Evolutionary conservation across 92 coral and sea anemone species (phyloP), one percentile per base, ranked within the genome.

Genomic region (Phenganax subtilis): DNA sequence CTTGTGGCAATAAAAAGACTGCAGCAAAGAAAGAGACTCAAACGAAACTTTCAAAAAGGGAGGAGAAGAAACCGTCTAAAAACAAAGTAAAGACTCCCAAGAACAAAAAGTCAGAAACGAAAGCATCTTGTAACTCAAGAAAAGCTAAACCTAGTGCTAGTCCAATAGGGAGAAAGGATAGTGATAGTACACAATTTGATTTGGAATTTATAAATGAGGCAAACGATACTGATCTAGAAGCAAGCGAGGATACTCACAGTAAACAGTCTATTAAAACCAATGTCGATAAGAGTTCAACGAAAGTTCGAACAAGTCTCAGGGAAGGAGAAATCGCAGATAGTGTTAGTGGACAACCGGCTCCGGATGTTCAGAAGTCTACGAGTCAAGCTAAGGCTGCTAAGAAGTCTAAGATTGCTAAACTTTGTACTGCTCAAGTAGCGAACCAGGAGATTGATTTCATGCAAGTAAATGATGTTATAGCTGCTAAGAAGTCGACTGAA

Each of bases 1-100:
- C 6, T 3, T 11, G 47, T 57, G 51, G 55, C 11, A 55, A 44
- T 54, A 54, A 71, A 66, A 70, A 71, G 80, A 12, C 47, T n/a
- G 31, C 59, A 80, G 55, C 10, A 27, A n/a, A 55, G 66, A 47
- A 57, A 12, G 85, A 86, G 52, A 44, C 52, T 44, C 64, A 65
- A 71, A 72, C 56, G 37, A 65, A 75, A 20, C 78, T 67, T 30
- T 76, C 69, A 30, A 61, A 29, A 76, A 87, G 79, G 8, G 12
- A 27, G 83, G 7, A 9, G 58, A 51, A 31, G 51, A 65, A 12
- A n/a, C 25, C 73, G n/a, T 30, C 73, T 12, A 53, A 68, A 37
- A 68, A 29, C 53, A 68, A 68, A 68, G 3, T n/a, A 10, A 64
- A 64, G 47, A 64, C 70, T 20, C 31, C 70, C 2, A 9, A 12